phyloP scores from a whole-genome alignment of 1,140 invertebrate genomes.

The Sinella curviseta region DNA sequence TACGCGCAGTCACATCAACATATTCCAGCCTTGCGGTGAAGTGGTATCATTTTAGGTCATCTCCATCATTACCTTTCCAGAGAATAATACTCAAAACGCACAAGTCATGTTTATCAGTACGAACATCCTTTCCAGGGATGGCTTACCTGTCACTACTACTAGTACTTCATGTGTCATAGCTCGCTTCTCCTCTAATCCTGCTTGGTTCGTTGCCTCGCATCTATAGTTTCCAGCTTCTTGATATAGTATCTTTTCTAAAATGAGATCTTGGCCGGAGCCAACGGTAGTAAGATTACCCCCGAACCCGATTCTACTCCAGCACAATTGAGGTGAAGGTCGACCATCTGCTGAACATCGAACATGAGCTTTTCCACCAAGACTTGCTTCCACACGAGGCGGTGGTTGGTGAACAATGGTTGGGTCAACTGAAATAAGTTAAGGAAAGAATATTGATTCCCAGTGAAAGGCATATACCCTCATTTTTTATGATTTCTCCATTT shows the following conservation, averaged over 20 bases:
- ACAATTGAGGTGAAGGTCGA: conserved; percentile 46
- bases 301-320: conserved; percentile 50
- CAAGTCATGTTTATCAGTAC: neutral
- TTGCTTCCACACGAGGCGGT: conserved; percentile 70
- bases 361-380: conserved; percentile 78
- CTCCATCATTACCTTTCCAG: no score
- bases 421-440: conserved; percentile 49
- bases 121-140: neutral
- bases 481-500: neutral
- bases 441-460: neutral
- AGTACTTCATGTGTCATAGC: conserved; percentile 60
- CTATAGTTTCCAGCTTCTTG: conserved; percentile 75
- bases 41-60: no score
- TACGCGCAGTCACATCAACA: no score
- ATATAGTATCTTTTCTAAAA: conserved; percentile 70
- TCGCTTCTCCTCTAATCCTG: conserved; percentile 50
- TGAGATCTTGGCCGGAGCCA: conserved; percentile 62
- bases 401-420: conserved; percentile 55
- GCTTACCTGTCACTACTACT: conserved; percentile 61
- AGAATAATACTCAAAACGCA: no score
- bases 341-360: conserved; percentile 76
- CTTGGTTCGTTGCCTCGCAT: conserved; percentile 59
- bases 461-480: no score
- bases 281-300: conserved; percentile 61
- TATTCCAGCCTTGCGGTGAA: no score